Base-by-base conservation (phyloP, 1,140 invertebrate genomes). In the Drosophila ficusphila region DNA sequence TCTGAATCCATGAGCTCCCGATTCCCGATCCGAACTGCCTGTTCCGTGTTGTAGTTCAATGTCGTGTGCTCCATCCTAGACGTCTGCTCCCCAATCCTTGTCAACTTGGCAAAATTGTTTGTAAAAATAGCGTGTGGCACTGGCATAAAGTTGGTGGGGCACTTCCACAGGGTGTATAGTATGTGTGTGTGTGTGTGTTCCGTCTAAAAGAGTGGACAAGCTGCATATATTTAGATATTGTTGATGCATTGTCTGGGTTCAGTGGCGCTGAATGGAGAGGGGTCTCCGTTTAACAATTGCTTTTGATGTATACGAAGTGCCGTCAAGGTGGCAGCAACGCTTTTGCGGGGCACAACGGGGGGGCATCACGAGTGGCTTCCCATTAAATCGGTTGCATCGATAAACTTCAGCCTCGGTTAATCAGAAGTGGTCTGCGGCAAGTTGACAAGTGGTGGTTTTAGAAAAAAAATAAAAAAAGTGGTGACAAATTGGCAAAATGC, bases 51-150 rank as follows among this genome's bases (percentile, higher is more conserved):
- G 57, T 65, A 62, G 79, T 83, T 83, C 79, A 83, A 83, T 83
- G 79, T 75, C 79, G 69, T 73, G 51, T 49, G 46, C 48, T 29
- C n/a, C 49, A 51, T 72, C 67, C 56, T 61, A 61, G 60, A 64
- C 60, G 47, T 56, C 29, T 44, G 58, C 42, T 61, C 52, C 81
- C 56, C 61, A 62, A 79, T 88, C 58, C 81, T 76, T 86, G 81
- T 85, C 81, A 85, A 86, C 81, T 86, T 61, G 82, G 82, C 81
- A 81, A 77, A 88, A 88, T 81, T 88, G 82, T 86, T 85, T 88
- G 70, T 86, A 88, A 86, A 86, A 82, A 86, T 88, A 86, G 81
- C 73, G 81, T 85, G 81, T 86, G 81, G 81, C 81, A 81, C 54
- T 76, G 71, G 81, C 82, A 76, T 76, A 79, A 86, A 75, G 65